These are phyloP conservation scores for Palythoa caribaeorum DNA, from an alignment of 92 coral and sea anemone species.

Conservation along the genomic window DNA sequence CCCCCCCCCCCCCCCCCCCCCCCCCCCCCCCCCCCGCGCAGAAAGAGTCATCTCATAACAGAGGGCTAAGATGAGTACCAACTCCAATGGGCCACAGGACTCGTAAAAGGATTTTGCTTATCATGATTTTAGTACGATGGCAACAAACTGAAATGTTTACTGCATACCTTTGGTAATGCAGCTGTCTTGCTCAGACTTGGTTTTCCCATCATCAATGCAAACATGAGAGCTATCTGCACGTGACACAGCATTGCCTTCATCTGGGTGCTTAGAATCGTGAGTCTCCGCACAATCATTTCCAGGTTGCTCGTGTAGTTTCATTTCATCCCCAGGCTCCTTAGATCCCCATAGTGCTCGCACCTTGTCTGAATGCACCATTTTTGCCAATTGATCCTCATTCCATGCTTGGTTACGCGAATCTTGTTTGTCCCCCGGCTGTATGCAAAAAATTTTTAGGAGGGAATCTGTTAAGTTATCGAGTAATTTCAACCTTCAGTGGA, in stretches of 20 bases:
- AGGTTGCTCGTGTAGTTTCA: background rate
- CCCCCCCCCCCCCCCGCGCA: too few relatives aligned
- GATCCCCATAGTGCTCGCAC: conserved; percentile 42
- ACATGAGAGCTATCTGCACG: background rate
- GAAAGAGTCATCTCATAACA: too few relatives aligned
- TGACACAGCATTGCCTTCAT: background rate
- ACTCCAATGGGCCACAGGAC: background rate
- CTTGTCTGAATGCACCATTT: conserved; percentile 22
- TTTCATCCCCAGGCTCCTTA: background rate
- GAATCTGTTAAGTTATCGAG: too few relatives aligned
- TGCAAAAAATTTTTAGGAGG: too few relatives aligned
- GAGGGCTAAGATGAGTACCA: too few relatives aligned
- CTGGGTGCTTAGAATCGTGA: background rate
- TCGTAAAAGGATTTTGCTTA: background rate
- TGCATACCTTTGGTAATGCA: conserved; percentile 10
- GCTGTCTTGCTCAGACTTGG: background rate
- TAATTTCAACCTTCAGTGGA: too few relatives aligned
- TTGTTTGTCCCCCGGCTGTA: background rate
- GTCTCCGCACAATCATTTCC: background rate
- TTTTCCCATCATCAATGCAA: background rate
- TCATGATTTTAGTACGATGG: background rate
- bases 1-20: too few relatives aligned
- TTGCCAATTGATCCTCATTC: conserved; percentile 21
- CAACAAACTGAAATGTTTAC: background rate
- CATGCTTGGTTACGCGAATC: background rate